phyloP scores from a whole-genome alignment of 2,113 vertebrate genomes.

The Electrona antarctica region DNA sequence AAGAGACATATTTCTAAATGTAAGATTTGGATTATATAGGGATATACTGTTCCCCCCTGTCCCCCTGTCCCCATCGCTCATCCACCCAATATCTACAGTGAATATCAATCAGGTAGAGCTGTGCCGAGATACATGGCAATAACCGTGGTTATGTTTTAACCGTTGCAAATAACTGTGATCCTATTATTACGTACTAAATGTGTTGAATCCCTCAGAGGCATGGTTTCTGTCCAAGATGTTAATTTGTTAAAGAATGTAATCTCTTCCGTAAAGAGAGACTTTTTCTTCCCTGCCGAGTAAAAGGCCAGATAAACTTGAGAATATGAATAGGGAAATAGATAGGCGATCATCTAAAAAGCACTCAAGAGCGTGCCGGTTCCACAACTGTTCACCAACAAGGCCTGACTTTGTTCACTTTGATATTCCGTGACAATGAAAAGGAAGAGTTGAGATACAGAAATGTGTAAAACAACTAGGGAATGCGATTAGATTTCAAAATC shows the following conservation, averaged over 20 bases:
- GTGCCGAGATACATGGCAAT: background rate
- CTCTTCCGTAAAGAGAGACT: conserved; percentile 16
- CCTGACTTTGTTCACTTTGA: conserved; percentile 64
- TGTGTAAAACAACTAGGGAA: conserved; percentile 65
- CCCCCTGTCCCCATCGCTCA: too few species aligned
- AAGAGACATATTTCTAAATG: background rate
- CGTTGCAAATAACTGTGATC: conserved; percentile 8
- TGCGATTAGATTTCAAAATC: conserved; percentile 66
- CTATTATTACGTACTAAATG: conserved; percentile 14
- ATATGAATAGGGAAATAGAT: conserved; percentile 35
- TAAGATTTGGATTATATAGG: background rate
- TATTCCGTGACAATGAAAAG: conserved; percentile 68
- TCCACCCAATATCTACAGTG: background rate
- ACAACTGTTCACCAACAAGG: conserved; percentile 66
- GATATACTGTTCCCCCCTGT: too few species aligned
- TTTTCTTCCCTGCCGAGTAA: conserved; percentile 28
- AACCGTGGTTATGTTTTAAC: background rate
- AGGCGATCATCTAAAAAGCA: conserved; percentile 37
- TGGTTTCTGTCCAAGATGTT: conserved; percentile 2
- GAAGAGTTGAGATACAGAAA: conserved; percentile 70
- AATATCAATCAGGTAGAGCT: background rate
- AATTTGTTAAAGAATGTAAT: conserved; percentile 15
- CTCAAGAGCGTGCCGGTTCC: conserved; percentile 52
- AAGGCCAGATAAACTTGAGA: conserved; percentile 35
- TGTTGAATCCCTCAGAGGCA: conserved; percentile 34